Evolutionary conservation across 2,113 vertebrate genomes (phyloP), one percentile per base, ranked within the genome.

Genomic region (Calyptomena viridis): DNA sequence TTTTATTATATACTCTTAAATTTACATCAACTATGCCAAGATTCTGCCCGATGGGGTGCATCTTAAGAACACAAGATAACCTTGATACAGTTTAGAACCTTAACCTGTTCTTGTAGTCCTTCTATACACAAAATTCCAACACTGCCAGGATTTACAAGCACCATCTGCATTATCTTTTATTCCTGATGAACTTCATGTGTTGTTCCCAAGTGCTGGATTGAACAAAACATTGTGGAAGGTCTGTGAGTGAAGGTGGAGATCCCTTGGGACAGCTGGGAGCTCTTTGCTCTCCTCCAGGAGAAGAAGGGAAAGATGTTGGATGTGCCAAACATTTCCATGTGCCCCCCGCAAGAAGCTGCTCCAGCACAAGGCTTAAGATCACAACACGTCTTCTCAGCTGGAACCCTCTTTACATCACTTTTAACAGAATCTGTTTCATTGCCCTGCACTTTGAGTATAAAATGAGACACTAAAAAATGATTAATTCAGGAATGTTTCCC

Each of bases 131-230:
- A 6, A 56, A 39, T 39, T 21, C 42, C 69, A 40, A 73, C 37
- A 0, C 49, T 11, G 55, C 16, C 15, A 3, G 71, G n/a, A 4
- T 12, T 77, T 4, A 3, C 7, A 4, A 0, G 18, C 53, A 9
- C 44, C 11, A 2, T 0, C 40, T 5, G 4, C 3, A 0, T 3
- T 8, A 9, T 12, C 11, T 37, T 77, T 3, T 3, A 2, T 46
- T 47, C 24, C 50, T 40, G 8, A 0, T 0, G 27, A 64, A 6
- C 30, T 15, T n/a, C 62, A 3, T 0, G 2, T 33, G 50, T 42
- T 0, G 0, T 14, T 39, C 71, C 71, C 58, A 1, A 28, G 78
- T 5, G 8, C 14, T 3, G 46, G 19, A 16, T 8, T 1, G 3
- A 8, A 12, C 7, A 21, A 25, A 72, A 5, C 0, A 0, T 30